Conservation (phyloP, 2,113 vertebrate species). For the Silurus glanis region DNA sequence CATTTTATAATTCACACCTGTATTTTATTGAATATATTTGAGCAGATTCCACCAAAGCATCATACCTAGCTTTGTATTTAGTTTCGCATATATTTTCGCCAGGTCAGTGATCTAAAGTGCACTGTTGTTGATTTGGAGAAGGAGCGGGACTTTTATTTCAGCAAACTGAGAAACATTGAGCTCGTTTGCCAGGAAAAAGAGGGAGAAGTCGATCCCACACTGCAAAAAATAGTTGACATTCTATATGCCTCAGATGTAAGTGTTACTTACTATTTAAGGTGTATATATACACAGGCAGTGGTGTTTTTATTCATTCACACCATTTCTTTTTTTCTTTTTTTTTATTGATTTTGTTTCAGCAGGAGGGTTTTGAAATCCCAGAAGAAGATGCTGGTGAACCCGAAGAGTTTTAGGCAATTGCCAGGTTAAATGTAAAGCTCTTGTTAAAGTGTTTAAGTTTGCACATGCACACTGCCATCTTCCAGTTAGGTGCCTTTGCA, state of each 20-base stretch:
- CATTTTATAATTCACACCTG: background rate
- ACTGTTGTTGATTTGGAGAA: slow-evolving; percentile 96
- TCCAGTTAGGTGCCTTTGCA: slow-evolving; percentile 27
- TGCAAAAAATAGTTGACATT: slow-evolving; percentile 93
- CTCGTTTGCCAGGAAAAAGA: slow-evolving; percentile 97
- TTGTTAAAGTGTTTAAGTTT: slow-evolving; percentile 25
- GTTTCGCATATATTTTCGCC: slow-evolving; percentile 21
- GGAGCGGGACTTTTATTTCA: slow-evolving; percentile 98
- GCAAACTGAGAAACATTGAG: slow-evolving; percentile 95
- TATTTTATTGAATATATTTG: background rate
- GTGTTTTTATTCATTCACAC: background rate
- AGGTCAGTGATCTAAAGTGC: slow-evolving; percentile 87
- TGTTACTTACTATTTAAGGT: background rate
- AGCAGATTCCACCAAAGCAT: background rate
- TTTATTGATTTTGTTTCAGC: slow-evolving; percentile 37
- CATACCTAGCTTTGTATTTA: background rate
- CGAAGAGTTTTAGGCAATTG: slow-evolving; percentile 77
- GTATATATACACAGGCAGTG: too few species aligned
- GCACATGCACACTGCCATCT: background rate
- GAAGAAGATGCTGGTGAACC: slow-evolving; percentile 81
- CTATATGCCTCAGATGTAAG: slow-evolving; percentile 80
- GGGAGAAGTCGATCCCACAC: slow-evolving; percentile 87
- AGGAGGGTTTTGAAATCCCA: slow-evolving; percentile 87
- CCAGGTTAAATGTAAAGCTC: slow-evolving; percentile 27
- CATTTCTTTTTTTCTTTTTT: too few species aligned